Evolutionary conservation across 1,140 invertebrate species (phyloP).

Genomic region (Drosophila melanogaster): Release_6_plus_ISO1_MT NT_037436.4:9776001-9776500

Average conservation of each 20-base stretch:
- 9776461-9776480: neutral
- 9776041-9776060: slow-evolving; percentile 31
- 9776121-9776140: slow-evolving; percentile 77
- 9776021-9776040: slow-evolving; percentile 78
- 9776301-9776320: slow-evolving; percentile 63
- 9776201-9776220: slow-evolving; percentile 46
- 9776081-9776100: slow-evolving; percentile 30
- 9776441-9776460: neutral
- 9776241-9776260: slow-evolving; percentile 53
- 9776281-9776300: slow-evolving; percentile 49
- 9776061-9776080: neutral
- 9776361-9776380: neutral
- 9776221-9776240: slow-evolving; percentile 36
- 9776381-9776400: neutral
- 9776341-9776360: neutral
- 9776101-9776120: slow-evolving; percentile 67
- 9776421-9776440: neutral
- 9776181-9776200: slow-evolving; percentile 6
- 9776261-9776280: slow-evolving; percentile 30
- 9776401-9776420: neutral
- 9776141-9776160: slow-evolving; percentile 7
- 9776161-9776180: slow-evolving; percentile 30
- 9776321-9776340: slow-evolving; percentile 37
- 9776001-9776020: slow-evolving; percentile 74
- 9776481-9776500: neutral